Evolutionary conservation across 1,140 invertebrate genomes (phyloP).

Genomic region (Lepidurus packardi): DNA sequence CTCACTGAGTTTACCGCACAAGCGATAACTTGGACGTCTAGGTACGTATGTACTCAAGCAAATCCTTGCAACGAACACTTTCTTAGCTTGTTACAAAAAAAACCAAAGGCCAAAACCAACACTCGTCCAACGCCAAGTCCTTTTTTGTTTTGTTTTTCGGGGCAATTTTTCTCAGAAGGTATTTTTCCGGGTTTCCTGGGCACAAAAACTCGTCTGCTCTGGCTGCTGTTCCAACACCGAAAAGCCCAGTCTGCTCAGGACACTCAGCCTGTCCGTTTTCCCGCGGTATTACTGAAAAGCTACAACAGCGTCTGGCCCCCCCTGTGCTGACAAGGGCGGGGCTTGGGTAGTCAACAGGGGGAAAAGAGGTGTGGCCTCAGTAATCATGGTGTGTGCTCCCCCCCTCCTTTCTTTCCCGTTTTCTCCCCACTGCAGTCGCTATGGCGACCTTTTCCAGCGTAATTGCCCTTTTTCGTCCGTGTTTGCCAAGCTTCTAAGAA

Average conservation of each 20-base stretch:
- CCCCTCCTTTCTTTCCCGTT: no score
- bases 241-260: neutral
- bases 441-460: no score
- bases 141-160: neutral
- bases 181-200: neutral
- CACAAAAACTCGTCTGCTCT: neutral
- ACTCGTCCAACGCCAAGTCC: no score
- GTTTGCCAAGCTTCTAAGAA: no score
- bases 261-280: slow-evolving; percentile 4
- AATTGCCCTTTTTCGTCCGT: no score
- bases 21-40: neutral
- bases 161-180: neutral
- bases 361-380: neutral
- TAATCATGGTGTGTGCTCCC: no score
- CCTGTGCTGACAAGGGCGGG: neutral
- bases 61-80: no score
- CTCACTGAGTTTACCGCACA: neutral
- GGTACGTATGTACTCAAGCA: no score
- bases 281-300: slow-evolving; percentile 21
- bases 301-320: neutral
- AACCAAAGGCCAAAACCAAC: no score
- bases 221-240: slow-evolving; percentile 1
- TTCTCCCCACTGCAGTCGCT: no score
- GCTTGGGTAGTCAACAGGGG: neutral
- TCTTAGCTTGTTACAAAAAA: no score